Conservation (phyloP, 2,797 vertebrate species). For the Vultur gryphus region DNA sequence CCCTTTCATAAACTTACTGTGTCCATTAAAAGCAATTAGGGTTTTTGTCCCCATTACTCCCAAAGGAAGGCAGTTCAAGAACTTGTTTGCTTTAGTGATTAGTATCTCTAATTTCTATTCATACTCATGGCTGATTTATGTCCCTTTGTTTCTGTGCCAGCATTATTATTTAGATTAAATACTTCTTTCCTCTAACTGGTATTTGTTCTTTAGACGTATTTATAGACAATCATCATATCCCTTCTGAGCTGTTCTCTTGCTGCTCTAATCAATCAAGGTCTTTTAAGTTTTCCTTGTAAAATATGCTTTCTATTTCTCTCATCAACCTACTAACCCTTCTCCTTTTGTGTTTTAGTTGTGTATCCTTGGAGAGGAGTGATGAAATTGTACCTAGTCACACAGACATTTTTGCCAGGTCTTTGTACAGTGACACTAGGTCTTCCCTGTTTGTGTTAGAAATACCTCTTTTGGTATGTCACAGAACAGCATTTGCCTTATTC, state of each 20-base stretch:
- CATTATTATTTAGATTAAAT: constrained; percentile 1
- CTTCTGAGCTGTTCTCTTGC: background rate
- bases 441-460: background rate
- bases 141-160: background rate
- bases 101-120: background rate
- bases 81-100: background rate
- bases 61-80: background rate
- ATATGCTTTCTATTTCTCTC: background rate
- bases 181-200: background rate
- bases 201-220: background rate
- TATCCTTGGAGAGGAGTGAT: background rate
- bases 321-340: background rate
- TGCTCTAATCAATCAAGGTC: background rate
- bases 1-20: background rate
- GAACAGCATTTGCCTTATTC: background rate
- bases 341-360: background rate
- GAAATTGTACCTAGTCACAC: background rate
- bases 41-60: background rate
- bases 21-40: background rate
- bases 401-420: background rate
- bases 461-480: background rate
- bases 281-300: background rate
- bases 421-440: background rate
- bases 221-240: background rate
- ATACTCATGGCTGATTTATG: background rate